phyloP scores from a whole-genome alignment of 2,113 vertebrate genomes.

The Perca schrenkii region DNA sequence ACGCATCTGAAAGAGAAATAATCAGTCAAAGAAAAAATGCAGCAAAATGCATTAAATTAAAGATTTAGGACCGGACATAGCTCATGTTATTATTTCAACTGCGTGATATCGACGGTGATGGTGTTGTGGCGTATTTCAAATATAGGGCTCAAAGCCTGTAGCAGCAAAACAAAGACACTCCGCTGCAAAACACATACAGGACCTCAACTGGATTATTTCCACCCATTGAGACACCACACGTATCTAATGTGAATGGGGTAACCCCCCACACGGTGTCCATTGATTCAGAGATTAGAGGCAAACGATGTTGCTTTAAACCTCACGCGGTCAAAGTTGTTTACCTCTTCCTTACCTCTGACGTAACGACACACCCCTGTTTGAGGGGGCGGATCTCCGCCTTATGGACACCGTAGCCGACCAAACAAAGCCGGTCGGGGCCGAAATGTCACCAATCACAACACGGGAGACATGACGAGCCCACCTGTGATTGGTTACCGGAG shows the following conservation, averaged over 20 bases:
- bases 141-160: not conserved
- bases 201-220: not conserved
- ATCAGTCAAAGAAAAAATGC: conserved; percentile 44
- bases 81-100: not conserved
- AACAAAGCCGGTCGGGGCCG: conserved; percentile 24
- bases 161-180: conserved; percentile 60
- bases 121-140: not conserved
- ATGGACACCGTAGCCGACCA: conserved; percentile 66
- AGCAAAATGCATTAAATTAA: conserved; percentile 1
- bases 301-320: conserved; percentile 82
- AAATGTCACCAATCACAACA: conserved; percentile 69
- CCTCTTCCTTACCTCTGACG: conserved; percentile 86
- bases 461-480: conserved; percentile 27
- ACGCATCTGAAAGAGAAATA: conserved; percentile 54
- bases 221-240: not conserved
- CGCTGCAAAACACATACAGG: not conserved
- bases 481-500: conserved; percentile 74
- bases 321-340: conserved; percentile 89
- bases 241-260: not conserved
- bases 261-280: conserved; percentile 27
- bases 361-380: conserved; percentile 88
- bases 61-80: fast-evolving
- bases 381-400: conserved; percentile 52
- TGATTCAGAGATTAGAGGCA: conserved; percentile 46
- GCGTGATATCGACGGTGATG: conserved; percentile 1